Conservation (phyloP, 2,797 vertebrate species). For the Leptoclinus maculatus region DNA sequence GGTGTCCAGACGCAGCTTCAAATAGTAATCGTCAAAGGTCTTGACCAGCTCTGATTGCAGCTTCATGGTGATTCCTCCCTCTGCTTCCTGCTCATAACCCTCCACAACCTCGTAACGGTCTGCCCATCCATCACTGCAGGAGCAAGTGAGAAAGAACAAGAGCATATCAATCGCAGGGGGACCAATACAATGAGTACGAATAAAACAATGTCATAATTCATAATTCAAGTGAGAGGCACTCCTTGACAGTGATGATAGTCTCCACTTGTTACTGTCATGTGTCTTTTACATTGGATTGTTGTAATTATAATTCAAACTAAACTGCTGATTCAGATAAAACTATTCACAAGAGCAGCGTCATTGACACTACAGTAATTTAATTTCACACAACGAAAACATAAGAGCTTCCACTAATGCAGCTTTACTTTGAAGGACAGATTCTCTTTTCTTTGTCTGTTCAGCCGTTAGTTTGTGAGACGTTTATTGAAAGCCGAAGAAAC, state of each 20-base stretch:
- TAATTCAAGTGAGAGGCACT: constrained; percentile 1
- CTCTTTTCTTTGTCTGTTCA: neutral
- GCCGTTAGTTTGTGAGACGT: neutral
- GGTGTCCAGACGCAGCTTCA: constrained; percentile 92
- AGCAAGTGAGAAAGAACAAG: constrained; percentile 19
- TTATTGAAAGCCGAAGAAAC: neutral
- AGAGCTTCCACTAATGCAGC: neutral
- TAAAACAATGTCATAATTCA: constrained; percentile 7
- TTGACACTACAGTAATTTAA: neutral
- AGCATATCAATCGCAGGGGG: neutral
- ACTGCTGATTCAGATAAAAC: constrained; percentile 9
- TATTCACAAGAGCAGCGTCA: neutral
- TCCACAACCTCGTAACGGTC: constrained; percentile 99
- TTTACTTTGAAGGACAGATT: constrained; percentile 4
- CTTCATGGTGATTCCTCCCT: constrained; percentile 98
- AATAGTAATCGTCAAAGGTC: constrained; percentile 95
- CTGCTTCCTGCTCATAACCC: constrained; percentile 95
- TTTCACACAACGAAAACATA: constrained; percentile 5
- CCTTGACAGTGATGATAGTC: constrained; percentile 8
- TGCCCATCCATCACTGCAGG: constrained; percentile 95
- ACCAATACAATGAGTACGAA: constrained; percentile 6
- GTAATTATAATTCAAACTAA: constrained; percentile 23
- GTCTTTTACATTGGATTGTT: constrained; percentile 20
- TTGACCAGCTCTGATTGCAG: constrained; percentile 94
- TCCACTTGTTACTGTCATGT: neutral